A percentile compares a stretch with the other conserved stretches of the same genome.
phyloP scores from a whole-genome alignment of 2,113 vertebrate species.

The Xyrauchen texanus region DNA sequence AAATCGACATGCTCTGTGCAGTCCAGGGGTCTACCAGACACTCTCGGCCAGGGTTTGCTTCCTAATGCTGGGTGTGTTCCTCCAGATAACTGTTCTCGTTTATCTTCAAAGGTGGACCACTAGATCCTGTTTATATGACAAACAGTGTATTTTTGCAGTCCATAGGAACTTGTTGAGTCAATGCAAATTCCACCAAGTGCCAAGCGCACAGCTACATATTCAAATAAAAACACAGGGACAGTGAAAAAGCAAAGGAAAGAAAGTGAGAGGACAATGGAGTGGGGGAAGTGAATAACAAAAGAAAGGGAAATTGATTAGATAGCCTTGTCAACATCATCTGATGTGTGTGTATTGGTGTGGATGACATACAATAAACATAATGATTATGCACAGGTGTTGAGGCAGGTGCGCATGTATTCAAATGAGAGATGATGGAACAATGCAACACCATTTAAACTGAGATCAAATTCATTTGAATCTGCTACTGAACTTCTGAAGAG shows the following conservation, averaged over 20 bases:
- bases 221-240: neutral
- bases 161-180: constrained; percentile 19
- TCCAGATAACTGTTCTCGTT: constrained; percentile 11
- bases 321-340: neutral
- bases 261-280: neutral
- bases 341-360: constrained; percentile 32
- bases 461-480: constrained; percentile 16
- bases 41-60: neutral
- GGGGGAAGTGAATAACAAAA: neutral
- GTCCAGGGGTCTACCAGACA: too few species aligned
- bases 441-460: constrained; percentile 13
- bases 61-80: constrained; percentile 7
- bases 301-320: neutral
- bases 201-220: constrained; percentile 1
- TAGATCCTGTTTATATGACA: constrained; percentile 2
- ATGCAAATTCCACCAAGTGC: neutral
- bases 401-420: constrained; percentile 58
- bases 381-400: constrained; percentile 72
- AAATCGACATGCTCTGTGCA: neutral
- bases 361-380: constrained; percentile 55
- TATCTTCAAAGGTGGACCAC: constrained; percentile 26
- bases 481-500: constrained; percentile 14
- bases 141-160: constrained; percentile 32
- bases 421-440: constrained; percentile 61
- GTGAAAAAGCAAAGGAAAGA: neutral